Percentiles rank a stretch among this genome's conserved stretches.
Conservation (phyloP, 1,140 invertebrate genomes). For the Papilio aristodemus region DNA sequence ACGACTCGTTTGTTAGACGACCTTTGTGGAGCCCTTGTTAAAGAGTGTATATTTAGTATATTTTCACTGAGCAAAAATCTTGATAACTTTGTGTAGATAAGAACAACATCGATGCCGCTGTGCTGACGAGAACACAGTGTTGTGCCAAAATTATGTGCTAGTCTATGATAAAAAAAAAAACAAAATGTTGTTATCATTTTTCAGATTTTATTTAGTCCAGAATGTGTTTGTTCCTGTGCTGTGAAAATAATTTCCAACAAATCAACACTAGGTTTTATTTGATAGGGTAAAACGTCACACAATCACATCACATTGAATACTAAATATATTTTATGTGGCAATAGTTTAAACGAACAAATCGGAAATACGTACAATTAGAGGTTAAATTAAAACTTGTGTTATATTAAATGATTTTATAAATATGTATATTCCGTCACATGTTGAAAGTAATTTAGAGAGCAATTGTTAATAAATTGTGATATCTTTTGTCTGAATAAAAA, state of each 20-base stretch:
- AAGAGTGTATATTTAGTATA: constrained; percentile 50
- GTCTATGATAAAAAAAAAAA: constrained; percentile 69
- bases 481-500: constrained; percentile 15
- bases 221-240: constrained; percentile 79
- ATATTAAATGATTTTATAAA: background rate
- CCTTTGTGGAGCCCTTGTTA: constrained; percentile 62
- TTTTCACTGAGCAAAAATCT: constrained; percentile 67
- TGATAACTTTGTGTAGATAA: constrained; percentile 58
- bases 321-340: constrained; percentile 36
- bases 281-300: constrained; percentile 47
- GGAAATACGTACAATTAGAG: constrained; percentile 26
- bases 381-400: constrained; percentile 6
- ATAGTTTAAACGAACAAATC: constrained; percentile 37
- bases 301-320: constrained; percentile 44
- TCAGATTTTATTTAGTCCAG: constrained; percentile 80
- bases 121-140: constrained; percentile 63
- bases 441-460: constrained; percentile 4
- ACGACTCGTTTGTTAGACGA: constrained; percentile 51
- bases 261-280: constrained; percentile 63
- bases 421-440: constrained; percentile 12
- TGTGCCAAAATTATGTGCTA: constrained; percentile 80
- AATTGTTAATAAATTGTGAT: constrained; percentile 27
- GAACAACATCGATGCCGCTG: constrained; percentile 76
- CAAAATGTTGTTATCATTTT: constrained; percentile 79
- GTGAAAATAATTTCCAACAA: constrained; percentile 75